A percentile compares a stretch with the other conserved stretches of the same genome.
phyloP scores from a whole-genome alignment of 2,888 invertebrate species.

The Zelleria hepariella region DNA sequence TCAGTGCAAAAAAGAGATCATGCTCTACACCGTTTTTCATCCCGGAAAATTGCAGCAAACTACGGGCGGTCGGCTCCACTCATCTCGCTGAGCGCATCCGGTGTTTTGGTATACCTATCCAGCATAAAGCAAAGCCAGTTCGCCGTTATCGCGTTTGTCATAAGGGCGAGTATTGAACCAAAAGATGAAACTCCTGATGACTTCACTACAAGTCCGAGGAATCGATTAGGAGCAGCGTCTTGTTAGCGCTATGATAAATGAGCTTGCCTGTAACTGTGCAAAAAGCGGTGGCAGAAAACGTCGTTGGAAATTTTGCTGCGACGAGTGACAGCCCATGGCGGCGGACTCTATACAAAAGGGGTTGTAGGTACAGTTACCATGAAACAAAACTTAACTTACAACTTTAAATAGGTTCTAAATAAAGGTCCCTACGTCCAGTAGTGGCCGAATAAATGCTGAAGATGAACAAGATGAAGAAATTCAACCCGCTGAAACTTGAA shows the following conservation, averaged over 20 bases:
- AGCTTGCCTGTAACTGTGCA: neutral
- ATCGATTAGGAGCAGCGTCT: constrained; percentile 36
- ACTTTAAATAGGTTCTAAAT: too few relatives aligned
- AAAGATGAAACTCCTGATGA: neutral
- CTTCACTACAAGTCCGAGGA: constrained; percentile 13
- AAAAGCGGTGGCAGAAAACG: neutral
- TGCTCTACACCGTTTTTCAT: neutral
- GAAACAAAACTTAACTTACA: neutral
- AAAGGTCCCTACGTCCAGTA: too few relatives aligned
- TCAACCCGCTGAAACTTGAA: too few relatives aligned
- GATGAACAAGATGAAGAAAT: too few relatives aligned
- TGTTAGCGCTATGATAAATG: constrained; percentile 10
- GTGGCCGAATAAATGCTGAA: too few relatives aligned
- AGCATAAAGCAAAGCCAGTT: neutral
- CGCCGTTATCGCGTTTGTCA: neutral
- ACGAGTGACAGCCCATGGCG: constrained; percentile 13
- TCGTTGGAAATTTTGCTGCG: constrained; percentile 8
- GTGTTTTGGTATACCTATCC: neutral
- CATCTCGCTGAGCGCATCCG: neutral
- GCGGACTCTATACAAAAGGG: neutral
- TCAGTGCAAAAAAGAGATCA: neutral
- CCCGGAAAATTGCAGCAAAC: neutral
- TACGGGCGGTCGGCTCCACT: neutral
- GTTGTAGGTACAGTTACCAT: neutral
- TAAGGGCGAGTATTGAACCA: neutral